These are phyloP conservation scores for Cheilosia impressa DNA, from an alignment of 2,888 invertebrate species.

Conservation along the genomic window DNA sequence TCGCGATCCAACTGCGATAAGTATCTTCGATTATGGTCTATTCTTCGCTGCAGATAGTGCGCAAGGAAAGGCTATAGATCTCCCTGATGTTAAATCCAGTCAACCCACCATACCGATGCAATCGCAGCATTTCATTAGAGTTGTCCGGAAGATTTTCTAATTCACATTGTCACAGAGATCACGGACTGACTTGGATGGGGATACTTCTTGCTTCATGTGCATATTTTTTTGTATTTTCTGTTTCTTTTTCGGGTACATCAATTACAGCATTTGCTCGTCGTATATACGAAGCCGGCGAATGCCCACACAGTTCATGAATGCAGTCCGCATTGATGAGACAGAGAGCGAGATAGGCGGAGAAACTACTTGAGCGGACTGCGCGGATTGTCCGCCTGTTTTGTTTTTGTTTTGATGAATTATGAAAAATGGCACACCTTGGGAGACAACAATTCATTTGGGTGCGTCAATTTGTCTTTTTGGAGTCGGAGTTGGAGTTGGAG, in stretches of 20 bases:
- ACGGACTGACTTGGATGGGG: conserved; percentile 41
- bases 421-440: conserved; percentile 75
- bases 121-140: conserved; percentile 61
- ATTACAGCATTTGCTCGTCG: conserved; percentile 36
- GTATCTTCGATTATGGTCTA: conserved; percentile 70
- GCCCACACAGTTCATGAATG: conserved; percentile 71
- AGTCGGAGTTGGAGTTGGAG: conserved; percentile 16
- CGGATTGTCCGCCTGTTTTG: conserved; percentile 73
- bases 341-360: conserved; percentile 19
- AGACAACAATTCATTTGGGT: conserved; percentile 75
- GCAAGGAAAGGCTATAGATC: conserved; percentile 52
- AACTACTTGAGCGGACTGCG: conserved; percentile 50
- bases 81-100: conserved; percentile 30
- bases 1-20: conserved; percentile 45
- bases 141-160: conserved; percentile 64
- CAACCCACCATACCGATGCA: conserved; percentile 61
- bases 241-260: conserved; percentile 45
- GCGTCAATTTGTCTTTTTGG: conserved; percentile 68
- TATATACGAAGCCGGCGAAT: conserved; percentile 35
- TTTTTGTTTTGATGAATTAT: conserved; percentile 75
- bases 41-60: conserved; percentile 46
- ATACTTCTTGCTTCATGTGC: conserved; percentile 27
- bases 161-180: conserved; percentile 70
- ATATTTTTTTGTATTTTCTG: neutral
- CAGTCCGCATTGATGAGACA: conserved; percentile 66